Evolutionary conservation across 2,113 vertebrate genomes (phyloP).

Genomic region (Pteronura brasiliensis): DNA sequence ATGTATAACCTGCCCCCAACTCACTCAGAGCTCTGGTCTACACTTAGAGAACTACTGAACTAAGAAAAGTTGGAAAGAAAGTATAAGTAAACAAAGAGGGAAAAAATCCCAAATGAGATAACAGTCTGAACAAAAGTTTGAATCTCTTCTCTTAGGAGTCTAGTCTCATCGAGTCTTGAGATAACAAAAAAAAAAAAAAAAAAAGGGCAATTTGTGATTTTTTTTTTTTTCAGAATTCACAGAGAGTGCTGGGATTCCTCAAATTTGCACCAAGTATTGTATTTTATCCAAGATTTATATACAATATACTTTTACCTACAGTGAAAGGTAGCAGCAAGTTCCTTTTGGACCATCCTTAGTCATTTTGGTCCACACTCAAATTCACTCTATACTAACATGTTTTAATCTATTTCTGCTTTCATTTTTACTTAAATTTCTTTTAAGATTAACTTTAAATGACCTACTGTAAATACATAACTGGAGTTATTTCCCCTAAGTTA

Average conservation of each 20-base stretch:
- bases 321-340: neutral
- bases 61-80: neutral
- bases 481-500: neutral
- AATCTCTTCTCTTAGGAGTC: neutral
- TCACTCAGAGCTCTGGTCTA: neutral
- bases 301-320: neutral
- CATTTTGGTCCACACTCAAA: neutral
- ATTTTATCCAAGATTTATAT: neutral
- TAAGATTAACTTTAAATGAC: constrained; percentile 18
- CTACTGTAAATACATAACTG: neutral
- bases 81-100: neutral
- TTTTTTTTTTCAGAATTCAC: neutral
- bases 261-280: neutral
- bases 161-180: neutral
- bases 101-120: neutral
- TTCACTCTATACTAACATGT: neutral
- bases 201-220: neutral
- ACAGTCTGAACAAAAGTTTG: neutral
- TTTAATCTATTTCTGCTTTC: neutral
- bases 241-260: neutral
- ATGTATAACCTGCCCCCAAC: neutral
- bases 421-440: neutral
- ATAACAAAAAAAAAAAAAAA: neutral
- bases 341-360: neutral
- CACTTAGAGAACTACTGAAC: neutral